These are phyloP conservation scores for Gobio occitaniae DNA, from an alignment of 2,797 vertebrate genomes.

Conservation along the genomic window DNA sequence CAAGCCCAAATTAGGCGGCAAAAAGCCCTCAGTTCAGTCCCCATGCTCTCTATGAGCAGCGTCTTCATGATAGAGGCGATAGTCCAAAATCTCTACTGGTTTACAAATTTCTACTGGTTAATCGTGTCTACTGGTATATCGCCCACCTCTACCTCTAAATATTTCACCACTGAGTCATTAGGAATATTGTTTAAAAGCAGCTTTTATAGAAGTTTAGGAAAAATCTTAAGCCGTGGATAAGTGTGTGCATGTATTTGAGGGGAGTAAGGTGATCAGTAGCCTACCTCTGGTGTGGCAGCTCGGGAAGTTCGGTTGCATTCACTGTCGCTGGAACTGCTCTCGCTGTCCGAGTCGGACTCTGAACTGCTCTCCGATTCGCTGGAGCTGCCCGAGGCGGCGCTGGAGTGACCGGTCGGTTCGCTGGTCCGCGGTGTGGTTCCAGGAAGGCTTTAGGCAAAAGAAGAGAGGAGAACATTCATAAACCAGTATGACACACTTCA, in stretches of 20 bases:
- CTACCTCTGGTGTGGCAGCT: constrained; percentile 83
- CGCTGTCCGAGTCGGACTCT: constrained; percentile 84
- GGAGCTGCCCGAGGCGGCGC: constrained; percentile 82
- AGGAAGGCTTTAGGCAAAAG: constrained; percentile 68
- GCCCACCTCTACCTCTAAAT: not conserved
- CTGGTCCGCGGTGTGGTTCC: constrained; percentile 75
- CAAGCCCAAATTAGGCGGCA: too few relatives aligned
- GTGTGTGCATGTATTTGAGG: not conserved
- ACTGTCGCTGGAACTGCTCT: constrained; percentile 82
- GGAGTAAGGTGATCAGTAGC: constrained; percentile 22
- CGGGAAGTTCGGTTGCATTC: constrained; percentile 84
- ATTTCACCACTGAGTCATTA: constrained; percentile 31
- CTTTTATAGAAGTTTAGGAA: not conserved
- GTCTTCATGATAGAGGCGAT: too few relatives aligned
- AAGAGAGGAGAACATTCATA: constrained; percentile 5
- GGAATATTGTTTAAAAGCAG: not conserved
- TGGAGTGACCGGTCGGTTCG: constrained; percentile 86
- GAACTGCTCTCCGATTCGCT: constrained; percentile 92
- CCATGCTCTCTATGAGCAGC: too few relatives aligned
- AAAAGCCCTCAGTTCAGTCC: too few relatives aligned
- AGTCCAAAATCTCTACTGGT: too few relatives aligned
- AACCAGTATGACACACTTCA: constrained; percentile 26
- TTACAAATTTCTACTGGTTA: too few relatives aligned
- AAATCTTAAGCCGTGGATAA: not conserved
- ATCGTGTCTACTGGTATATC: too few relatives aligned